Conservation (phyloP, 2,797 vertebrate genomes). For the Ceyx erithaca region DNA sequence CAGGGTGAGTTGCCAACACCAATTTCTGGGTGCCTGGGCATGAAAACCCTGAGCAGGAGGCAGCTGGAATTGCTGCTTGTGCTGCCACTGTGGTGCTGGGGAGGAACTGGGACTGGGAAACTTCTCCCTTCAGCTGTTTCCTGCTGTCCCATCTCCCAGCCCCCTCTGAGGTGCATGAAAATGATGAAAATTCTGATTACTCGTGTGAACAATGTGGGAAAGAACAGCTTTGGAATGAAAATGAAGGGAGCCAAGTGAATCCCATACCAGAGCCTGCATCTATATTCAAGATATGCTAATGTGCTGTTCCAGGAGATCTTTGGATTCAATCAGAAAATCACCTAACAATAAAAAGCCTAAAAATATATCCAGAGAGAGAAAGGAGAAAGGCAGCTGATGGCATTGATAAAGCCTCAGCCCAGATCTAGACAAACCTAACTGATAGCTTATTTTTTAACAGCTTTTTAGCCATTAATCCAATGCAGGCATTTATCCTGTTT, state of each 20-base stretch:
- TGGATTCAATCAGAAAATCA: conserved; percentile 61
- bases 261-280: conserved; percentile 38
- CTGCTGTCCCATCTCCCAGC: not conserved
- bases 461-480: not conserved
- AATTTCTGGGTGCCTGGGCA: no score
- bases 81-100: not conserved
- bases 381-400: conserved; percentile 35
- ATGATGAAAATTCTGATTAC: conserved; percentile 56
- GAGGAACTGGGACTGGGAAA: not conserved
- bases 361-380: conserved; percentile 2
- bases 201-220: conserved; percentile 16
- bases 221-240: conserved; percentile 65
- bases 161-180: not conserved
- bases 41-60: no score
- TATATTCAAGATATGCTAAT: conserved; percentile 68
- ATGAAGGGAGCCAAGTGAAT: conserved; percentile 62
- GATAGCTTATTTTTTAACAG: not conserved
- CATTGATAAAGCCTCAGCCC: conserved; percentile 4
- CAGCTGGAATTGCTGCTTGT: not conserved
- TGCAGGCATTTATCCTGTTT: not conserved
- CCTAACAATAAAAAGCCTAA: conserved; percentile 51
- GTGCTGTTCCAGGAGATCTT: conserved; percentile 7
- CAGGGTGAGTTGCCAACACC: no score
- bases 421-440: not conserved
- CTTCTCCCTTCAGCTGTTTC: not conserved